phyloP scores from a whole-genome alignment of 1,140 invertebrate species.

The Macrobrachium nipponense region DNA sequence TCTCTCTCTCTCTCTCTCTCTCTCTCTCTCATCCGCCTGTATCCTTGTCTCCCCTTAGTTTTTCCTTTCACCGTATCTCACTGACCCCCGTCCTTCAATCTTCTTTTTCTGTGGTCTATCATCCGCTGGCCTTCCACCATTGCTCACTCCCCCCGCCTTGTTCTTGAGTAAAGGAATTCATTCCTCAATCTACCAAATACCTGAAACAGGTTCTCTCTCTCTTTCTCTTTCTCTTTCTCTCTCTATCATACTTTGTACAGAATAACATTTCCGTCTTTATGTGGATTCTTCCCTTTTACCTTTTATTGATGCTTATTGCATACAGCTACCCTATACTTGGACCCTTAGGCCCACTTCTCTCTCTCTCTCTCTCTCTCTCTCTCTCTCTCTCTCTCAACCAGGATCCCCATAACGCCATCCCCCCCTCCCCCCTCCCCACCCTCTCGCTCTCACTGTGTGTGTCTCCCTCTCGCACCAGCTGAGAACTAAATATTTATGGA shows the following conservation, averaged over 20 bases:
- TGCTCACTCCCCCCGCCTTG: too few relatives aligned
- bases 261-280: neutral
- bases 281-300: neutral
- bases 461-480: conserved; percentile 2
- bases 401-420: neutral
- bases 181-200: too few relatives aligned
- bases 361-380: conserved; percentile 9
- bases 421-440: neutral
- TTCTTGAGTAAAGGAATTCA: too few relatives aligned
- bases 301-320: neutral
- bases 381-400: neutral
- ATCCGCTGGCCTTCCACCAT: too few relatives aligned
- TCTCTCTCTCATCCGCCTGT: neutral
- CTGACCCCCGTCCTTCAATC: neutral
- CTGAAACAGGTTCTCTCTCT: too few relatives aligned
- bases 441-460: neutral
- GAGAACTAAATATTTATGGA: conserved; percentile 57
- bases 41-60: neutral
- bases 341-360: neutral
- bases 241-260: neutral
- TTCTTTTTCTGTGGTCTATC: neutral
- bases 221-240: neutral
- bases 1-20: neutral
- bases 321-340: neutral
- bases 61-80: neutral